Evolutionary conservation across 1,140 invertebrate genomes (phyloP), one percentile per base, ranked within the genome.

Genomic region (Euura saliciscinereae): DNA sequence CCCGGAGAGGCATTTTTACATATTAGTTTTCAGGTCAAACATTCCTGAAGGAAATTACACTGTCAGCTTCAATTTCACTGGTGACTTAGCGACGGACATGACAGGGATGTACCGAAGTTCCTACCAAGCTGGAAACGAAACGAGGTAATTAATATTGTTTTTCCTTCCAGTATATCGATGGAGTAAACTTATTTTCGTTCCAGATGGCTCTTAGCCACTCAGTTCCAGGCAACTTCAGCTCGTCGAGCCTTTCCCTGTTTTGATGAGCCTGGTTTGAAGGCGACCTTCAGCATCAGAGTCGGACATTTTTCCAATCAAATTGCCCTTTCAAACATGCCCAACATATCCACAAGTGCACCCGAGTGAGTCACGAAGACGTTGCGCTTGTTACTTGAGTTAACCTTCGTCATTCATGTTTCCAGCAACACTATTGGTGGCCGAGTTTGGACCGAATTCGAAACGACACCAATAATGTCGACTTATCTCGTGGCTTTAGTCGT

Each of bases 171-270:
- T 59, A 59, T 59, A 11, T 6, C 5, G 51, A 28, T 28, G 28
- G 28, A 28, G 28, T 28, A 28, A 28, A 72, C 43, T 76, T 11
- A 75, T 74, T 44, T 77, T 43, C 76, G 46, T 87, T 85, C 45
- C 74, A 94, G 93, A 71, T 92, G 90, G 80, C 83, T 96, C 13
- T 91, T 91, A 2, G 2, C 92, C 91, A 95, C 94, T 0, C 95
- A 97, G 83, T 93, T 97, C 78, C 91, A 96, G 79, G 90, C 95
- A 0, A 94, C 92, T 0, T 91, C 92, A 83, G 95, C 95, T 1
- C 88, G 96, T 7, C 88, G 91, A 59, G 94, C 93, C 2, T 97
- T 97, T 80, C 96, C 96, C 0, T 97, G 95, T 81, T 95, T 95
- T 79, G 97, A 98, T 84, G 96, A 98, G 79, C 97, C 97, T 0